Evolutionary conservation across 2,888 invertebrate species (phyloP).

Genomic region (Carcina quercana): DNA sequence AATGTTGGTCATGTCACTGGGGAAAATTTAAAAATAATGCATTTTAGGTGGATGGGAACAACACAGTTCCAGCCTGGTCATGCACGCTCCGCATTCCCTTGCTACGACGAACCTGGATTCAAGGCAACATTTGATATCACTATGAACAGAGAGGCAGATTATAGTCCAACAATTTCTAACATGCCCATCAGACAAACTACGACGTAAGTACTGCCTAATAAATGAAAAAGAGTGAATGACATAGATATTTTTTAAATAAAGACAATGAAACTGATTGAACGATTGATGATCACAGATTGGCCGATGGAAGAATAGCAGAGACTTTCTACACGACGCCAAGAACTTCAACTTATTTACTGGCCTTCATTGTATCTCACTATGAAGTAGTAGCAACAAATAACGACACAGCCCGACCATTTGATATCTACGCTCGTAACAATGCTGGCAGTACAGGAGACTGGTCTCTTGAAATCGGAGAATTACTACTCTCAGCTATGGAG

Average conservation of each 20-base stretch:
- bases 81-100: conserved; percentile 88
- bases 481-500: conserved; percentile 68
- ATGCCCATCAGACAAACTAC: conserved; percentile 70
- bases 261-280: no score
- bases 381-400: conserved; percentile 28
- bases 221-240: no score
- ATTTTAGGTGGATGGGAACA: conserved; percentile 83
- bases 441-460: conserved; percentile 51
- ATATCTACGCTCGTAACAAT: conserved; percentile 58
- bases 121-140: conserved; percentile 85
- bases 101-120: conserved; percentile 89
- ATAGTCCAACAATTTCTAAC: conserved; percentile 75
- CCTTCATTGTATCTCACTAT: conserved; percentile 90
- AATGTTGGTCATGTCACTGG: no score
- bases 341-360: conserved; percentile 90
- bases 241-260: background rate
- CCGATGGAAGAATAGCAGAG: conserved; percentile 38
- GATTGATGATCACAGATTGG: conserved; percentile 23
- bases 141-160: conserved; percentile 71
- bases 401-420: conserved; percentile 36
- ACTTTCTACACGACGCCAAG: conserved; percentile 72
- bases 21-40: no score
- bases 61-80: conserved; percentile 88
- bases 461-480: conserved; percentile 56
- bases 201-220: conserved; percentile 42